phyloP scores from a whole-genome alignment of 2,113 vertebrate genomes.

The Hemiprocne comata region DNA sequence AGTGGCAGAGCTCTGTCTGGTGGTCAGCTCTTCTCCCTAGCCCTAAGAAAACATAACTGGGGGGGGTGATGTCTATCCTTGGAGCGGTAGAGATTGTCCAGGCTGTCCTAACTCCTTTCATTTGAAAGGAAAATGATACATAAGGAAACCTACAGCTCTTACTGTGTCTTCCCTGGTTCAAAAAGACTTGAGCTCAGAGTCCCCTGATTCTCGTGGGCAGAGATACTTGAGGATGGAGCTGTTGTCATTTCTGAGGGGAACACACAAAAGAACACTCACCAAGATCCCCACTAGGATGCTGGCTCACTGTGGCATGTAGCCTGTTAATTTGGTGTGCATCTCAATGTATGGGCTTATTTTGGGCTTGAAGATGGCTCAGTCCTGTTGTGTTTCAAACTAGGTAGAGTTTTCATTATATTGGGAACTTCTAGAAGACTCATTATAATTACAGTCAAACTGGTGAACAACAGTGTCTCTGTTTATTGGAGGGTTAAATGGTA shows the following conservation, averaged over 20 bases:
- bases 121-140: too few relatives aligned
- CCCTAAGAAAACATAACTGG: not conserved
- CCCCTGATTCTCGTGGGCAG: not conserved
- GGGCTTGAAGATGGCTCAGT: not conserved
- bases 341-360: not conserved
- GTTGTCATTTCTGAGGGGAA: not conserved
- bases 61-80: not conserved
- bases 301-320: not conserved
- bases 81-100: not conserved
- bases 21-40: not conserved
- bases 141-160: not conserved
- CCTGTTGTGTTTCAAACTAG: not conserved
- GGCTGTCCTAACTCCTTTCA: not conserved
- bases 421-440: not conserved
- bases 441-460: not conserved
- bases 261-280: not conserved
- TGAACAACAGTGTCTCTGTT: not conserved
- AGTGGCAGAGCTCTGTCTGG: conserved; percentile 9
- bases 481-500: not conserved
- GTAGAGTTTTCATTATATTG: not conserved
- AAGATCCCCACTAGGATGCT: not conserved
- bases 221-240: not conserved
- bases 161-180: not conserved
- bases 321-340: not conserved
- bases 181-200: not conserved